Conservation (phyloP, 2,113 vertebrate genomes). For the Albula glossodonta region DNA sequence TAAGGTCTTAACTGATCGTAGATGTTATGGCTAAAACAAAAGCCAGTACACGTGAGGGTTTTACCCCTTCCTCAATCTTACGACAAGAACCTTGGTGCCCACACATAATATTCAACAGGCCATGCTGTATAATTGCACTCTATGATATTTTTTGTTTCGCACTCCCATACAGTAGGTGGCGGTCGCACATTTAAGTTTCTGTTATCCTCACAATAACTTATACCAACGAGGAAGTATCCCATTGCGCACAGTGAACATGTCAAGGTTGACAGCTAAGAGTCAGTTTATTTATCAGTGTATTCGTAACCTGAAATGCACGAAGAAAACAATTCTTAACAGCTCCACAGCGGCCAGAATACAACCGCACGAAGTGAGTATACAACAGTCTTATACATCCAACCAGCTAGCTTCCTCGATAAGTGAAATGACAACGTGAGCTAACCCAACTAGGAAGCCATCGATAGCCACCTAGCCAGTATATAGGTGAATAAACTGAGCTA, state of each 20-base stretch:
- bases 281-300: constrained; percentile 18
- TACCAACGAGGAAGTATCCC: background rate
- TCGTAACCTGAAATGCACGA: constrained; percentile 11
- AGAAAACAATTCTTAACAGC: background rate
- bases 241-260: constrained; percentile 29
- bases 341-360: background rate
- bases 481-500: background rate
- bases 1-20: too few relatives aligned
- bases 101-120: too few relatives aligned
- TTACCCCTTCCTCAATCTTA: too few relatives aligned
- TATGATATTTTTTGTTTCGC: background rate
- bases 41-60: too few relatives aligned
- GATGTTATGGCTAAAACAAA: too few relatives aligned
- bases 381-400: too few relatives aligned
- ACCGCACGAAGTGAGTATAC: constrained; percentile 10
- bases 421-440: background rate
- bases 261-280: constrained; percentile 28
- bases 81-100: too few relatives aligned
- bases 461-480: background rate
- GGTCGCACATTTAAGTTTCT: too few relatives aligned
- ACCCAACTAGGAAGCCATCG: background rate
- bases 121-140: too few relatives aligned
- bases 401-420: background rate
- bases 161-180: background rate
- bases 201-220: background rate